These are phyloP conservation scores for Dicyrtoma fusca DNA, from an alignment of 2,888 invertebrate species.

Conservation along the genomic window DNA sequence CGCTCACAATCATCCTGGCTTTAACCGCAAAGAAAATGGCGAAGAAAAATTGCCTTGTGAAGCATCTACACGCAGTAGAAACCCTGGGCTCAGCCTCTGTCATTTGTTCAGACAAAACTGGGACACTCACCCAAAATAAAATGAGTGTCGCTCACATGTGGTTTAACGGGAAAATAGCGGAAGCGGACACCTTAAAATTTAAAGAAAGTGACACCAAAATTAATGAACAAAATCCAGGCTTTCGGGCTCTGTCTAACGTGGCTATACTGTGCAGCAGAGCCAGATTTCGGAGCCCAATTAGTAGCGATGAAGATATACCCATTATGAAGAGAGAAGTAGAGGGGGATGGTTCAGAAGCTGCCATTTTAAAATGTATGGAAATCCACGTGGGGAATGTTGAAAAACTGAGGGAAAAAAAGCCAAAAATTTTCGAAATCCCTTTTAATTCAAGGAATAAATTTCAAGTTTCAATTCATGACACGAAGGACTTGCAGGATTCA, in stretches of 20 bases:
- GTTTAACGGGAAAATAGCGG: constrained; percentile 74
- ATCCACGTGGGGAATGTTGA: constrained; percentile 80
- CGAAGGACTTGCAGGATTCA: constrained; percentile 62
- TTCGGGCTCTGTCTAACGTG: constrained; percentile 65
- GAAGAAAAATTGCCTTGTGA: constrained; percentile 79
- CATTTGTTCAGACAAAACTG: constrained; percentile 99
- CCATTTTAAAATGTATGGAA: constrained; percentile 78
- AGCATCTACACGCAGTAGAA: constrained; percentile 88
- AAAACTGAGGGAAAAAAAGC: constrained; percentile 65
- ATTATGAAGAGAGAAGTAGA: constrained; percentile 55
- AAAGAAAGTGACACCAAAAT: constrained; percentile 43
- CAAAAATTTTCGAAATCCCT: constrained; percentile 52
- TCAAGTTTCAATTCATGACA: constrained; percentile 53
- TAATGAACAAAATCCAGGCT: constrained; percentile 56
- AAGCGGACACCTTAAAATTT: constrained; percentile 66
- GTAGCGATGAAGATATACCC: constrained; percentile 62
- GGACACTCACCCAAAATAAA: constrained; percentile 75
- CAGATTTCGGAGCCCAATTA: constrained; percentile 63
- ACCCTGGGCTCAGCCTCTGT: constrained; percentile 99
- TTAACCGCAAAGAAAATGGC: constrained; percentile 99
- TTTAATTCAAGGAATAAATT: constrained; percentile 54
- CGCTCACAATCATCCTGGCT: constrained; percentile 69
- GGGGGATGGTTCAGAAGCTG: constrained; percentile 60
- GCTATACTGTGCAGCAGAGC: constrained; percentile 74
- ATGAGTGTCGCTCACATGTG: constrained; percentile 70